These are phyloP conservation scores for Malurus leucopterus DNA, from an alignment of 2,797 vertebrate species.

Conservation along the genomic window DNA sequence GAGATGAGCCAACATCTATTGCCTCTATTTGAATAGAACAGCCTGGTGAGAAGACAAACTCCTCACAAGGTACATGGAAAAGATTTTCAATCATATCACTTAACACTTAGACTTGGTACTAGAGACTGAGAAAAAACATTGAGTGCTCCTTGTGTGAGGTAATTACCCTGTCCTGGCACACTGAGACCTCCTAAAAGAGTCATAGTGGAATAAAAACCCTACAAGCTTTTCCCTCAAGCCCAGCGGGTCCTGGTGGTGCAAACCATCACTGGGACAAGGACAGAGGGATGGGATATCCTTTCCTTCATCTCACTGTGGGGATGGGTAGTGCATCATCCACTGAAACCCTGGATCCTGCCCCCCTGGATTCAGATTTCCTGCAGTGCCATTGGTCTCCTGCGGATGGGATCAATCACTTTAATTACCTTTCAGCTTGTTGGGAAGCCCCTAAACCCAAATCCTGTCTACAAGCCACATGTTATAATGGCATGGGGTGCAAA, in stretches of 20 bases:
- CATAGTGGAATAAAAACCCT: neutral
- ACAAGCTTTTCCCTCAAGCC: neutral
- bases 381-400: neutral
- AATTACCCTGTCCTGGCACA: neutral
- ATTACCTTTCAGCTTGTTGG: neutral
- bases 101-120: neutral
- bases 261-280: neutral
- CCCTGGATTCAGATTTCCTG: neutral
- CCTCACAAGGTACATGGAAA: neutral
- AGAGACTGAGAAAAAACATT: neutral
- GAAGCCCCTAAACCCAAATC: neutral
- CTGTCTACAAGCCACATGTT: fast-evolving
- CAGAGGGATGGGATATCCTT: neutral
- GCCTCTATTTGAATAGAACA: neutral
- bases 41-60: neutral
- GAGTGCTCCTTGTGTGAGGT: neutral
- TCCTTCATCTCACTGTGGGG: neutral
- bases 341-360: neutral
- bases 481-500: neutral
- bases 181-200: neutral
- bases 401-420: neutral
- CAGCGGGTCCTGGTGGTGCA: neutral
- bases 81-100: neutral
- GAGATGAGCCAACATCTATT: neutral
- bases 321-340: neutral